These are phyloP conservation scores for Antheraea pernyi DNA, from an alignment of 1,140 invertebrate genomes.

Conservation along the genomic window DNA sequence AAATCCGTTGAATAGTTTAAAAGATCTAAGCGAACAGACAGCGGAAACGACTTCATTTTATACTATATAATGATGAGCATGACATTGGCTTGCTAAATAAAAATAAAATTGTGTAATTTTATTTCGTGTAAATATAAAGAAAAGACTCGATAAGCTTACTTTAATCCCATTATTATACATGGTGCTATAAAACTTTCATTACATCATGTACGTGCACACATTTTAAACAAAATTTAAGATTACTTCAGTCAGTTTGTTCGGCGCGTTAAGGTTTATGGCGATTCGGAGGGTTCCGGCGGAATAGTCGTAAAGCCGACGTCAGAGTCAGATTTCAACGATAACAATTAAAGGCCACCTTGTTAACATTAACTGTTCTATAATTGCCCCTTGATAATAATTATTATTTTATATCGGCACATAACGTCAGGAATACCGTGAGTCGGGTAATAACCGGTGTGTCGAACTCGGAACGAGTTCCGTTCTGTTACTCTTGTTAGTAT, in stretches of 20 bases:
- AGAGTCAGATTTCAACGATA: constrained; percentile 64
- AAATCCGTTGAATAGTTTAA: too few species aligned
- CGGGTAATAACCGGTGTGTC: constrained; percentile 6
- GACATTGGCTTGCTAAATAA: too few species aligned
- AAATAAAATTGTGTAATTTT: too few species aligned
- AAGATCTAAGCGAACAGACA: too few species aligned
- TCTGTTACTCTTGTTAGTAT: not conserved
- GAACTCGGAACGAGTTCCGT: constrained; percentile 9
- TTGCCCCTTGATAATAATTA: constrained; percentile 59
- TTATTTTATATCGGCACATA: constrained; percentile 30
- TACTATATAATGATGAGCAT: too few species aligned
- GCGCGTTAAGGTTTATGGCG: constrained; percentile 49
- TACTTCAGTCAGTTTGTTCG: constrained; percentile 13
- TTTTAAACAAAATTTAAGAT: too few species aligned
- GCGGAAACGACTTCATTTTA: too few species aligned
- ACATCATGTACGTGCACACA: not conserved
- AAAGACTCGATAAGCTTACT: not conserved
- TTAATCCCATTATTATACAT: not conserved
- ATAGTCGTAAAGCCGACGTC: constrained; percentile 60
- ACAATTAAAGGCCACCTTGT: constrained; percentile 68
- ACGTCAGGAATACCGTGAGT: constrained; percentile 18
- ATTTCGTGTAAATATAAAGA: not conserved
- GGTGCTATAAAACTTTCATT: not conserved
- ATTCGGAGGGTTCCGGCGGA: constrained; percentile 51
- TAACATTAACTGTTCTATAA: constrained; percentile 72